Evolutionary conservation across 1,140 invertebrate species (phyloP).

Genomic region (Drosophila sulfurigaster): DNA sequence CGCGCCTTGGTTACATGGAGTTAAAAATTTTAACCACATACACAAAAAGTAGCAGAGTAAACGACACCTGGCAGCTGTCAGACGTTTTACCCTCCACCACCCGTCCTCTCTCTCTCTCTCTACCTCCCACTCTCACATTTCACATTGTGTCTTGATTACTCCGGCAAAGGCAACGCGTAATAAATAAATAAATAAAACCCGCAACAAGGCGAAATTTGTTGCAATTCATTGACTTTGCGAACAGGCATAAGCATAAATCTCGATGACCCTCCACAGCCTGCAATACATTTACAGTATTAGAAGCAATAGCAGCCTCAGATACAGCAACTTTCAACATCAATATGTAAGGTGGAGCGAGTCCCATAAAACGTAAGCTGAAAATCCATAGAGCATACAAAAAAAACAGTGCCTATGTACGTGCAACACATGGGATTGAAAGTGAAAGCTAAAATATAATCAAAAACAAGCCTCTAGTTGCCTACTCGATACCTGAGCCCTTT

Average conservation of each 20-base stretch:
- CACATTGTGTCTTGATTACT: constrained; percentile 73
- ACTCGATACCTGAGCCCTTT: no score
- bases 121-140: constrained; percentile 30
- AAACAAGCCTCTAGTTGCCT: no score
- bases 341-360: constrained; percentile 63
- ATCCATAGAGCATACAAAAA: not conserved
- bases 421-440: no score
- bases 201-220: constrained; percentile 76
- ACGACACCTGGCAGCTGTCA: constrained; percentile 66
- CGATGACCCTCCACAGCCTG: constrained; percentile 44
- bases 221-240: constrained; percentile 81
- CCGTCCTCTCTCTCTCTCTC: not conserved
- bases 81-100: not conserved
- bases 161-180: constrained; percentile 72
- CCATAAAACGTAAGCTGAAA: not conserved
- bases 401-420: no score
- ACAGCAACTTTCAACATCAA: constrained; percentile 33
- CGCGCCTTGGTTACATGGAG: constrained; percentile 39
- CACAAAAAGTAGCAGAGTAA: constrained; percentile 56
- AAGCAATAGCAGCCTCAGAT: no score
- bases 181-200: constrained; percentile 83
- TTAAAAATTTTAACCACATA: constrained; percentile 80
- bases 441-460: no score
- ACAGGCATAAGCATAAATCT: constrained; percentile 76
- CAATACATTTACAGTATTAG: constrained; percentile 75